Conservation (phyloP, 1,140 invertebrate genomes). For the Dreissena polymorpha region DNA sequence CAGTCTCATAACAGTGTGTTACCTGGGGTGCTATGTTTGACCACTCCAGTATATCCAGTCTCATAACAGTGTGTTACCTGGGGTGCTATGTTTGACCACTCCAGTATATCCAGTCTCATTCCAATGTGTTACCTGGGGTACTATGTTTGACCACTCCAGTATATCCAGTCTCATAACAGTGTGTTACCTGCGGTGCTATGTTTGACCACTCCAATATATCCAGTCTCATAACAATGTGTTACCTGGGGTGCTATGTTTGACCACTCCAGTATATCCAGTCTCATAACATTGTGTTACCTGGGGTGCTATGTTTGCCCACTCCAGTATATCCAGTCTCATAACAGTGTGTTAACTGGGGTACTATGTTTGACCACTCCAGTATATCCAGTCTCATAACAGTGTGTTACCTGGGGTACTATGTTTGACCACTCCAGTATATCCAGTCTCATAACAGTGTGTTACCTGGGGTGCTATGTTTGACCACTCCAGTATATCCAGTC, state of each 20-base stretch:
- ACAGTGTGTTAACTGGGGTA: too few relatives aligned
- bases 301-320: slow-evolving; percentile 77
- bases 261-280: slow-evolving; percentile 79
- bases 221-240: too few relatives aligned
- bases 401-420: too few relatives aligned
- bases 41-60: slow-evolving; percentile 79
- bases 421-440: slow-evolving; percentile 78
- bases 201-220: slow-evolving; percentile 78
- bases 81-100: slow-evolving; percentile 78
- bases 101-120: slow-evolving; percentile 80
- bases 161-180: slow-evolving; percentile 81
- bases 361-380: slow-evolving; percentile 78
- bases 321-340: slow-evolving; percentile 80
- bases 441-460: too few relatives aligned
- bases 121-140: too few relatives aligned
- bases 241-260: too few relatives aligned
- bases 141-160: slow-evolving; percentile 78
- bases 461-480: too few relatives aligned
- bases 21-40: too few relatives aligned
- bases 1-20: too few relatives aligned
- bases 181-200: too few relatives aligned
- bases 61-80: too few relatives aligned
- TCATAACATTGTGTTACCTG: too few relatives aligned
- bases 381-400: slow-evolving; percentile 81
- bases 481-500: slow-evolving; percentile 79